These are phyloP conservation scores for Eupeodes luniger DNA, from an alignment of 2,888 invertebrate species.

Conservation along the genomic window DNA sequence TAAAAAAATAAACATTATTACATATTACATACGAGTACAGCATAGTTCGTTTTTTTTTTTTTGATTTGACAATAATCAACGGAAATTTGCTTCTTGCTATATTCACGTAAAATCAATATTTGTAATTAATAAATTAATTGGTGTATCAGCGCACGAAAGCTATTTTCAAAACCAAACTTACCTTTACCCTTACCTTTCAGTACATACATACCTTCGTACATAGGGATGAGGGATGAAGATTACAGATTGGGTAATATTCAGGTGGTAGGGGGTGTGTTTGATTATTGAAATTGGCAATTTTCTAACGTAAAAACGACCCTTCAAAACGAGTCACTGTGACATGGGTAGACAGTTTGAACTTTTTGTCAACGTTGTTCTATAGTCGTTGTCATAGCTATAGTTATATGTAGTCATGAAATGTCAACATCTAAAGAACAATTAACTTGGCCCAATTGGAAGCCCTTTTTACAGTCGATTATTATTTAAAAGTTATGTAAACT, in stretches of 20 bases:
- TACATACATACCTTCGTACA: not conserved
- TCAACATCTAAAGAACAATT: constrained; percentile 28
- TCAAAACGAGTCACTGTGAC: constrained; percentile 12
- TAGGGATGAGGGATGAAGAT: not conserved
- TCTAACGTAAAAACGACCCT: not conserved
- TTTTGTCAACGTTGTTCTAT: not conserved
- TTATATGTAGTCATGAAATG: not conserved
- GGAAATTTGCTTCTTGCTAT: not conserved
- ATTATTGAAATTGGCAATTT: constrained; percentile 6
- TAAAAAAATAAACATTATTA: constrained; percentile 11
- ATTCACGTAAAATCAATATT: constrained; percentile 15
- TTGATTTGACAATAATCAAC: constrained; percentile 17
- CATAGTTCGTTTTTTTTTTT: not conserved
- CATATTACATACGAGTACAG: not conserved
- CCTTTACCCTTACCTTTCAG: too few species aligned
- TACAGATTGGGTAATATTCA: too few species aligned
- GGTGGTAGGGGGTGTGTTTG: not conserved
- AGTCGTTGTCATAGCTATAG: too few species aligned
- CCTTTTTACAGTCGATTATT: constrained; percentile 34
- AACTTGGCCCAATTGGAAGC: constrained; percentile 21
- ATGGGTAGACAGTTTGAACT: constrained; percentile 18
- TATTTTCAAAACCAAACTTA: not conserved
- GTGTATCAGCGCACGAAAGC: not conserved
- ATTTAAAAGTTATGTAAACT: constrained; percentile 20
- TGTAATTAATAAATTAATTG: constrained; percentile 34